phyloP scores from a whole-genome alignment of 1,140 invertebrate species.

The Wasmannia auropunctata region DNA sequence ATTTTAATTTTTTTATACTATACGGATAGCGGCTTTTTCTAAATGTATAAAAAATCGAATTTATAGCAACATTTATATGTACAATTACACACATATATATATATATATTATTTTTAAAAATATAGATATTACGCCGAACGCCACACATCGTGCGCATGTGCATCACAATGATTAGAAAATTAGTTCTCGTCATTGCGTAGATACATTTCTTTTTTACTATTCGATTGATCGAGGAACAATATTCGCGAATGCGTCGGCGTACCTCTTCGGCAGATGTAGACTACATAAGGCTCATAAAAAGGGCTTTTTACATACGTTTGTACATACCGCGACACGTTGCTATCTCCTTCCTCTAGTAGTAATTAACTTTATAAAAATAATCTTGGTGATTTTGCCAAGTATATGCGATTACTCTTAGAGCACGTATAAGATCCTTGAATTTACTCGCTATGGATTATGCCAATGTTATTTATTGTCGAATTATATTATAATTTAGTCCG shows the following conservation, averaged over 20 bases:
- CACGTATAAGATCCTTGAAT: constrained; percentile 12
- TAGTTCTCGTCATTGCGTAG: not conserved
- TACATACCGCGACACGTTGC: not conserved
- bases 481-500: constrained; percentile 54
- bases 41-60: constrained; percentile 15
- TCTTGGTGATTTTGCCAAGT: constrained; percentile 1
- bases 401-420: constrained; percentile 17
- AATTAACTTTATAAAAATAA: constrained; percentile 34
- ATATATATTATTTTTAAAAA: constrained; percentile 12
- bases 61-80: constrained; percentile 36
- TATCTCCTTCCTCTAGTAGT: constrained; percentile 35
- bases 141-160: not conserved
- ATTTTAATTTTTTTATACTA: constrained; percentile 54
- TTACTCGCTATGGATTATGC: constrained; percentile 41
- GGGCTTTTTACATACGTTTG: constrained; percentile 14
- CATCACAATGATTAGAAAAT: constrained; percentile 25
- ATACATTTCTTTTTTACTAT: constrained; percentile 18
- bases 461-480: constrained; percentile 68
- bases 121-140: constrained; percentile 15
- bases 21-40: constrained; percentile 36
- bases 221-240: constrained; percentile 8
- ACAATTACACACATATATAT: not conserved
- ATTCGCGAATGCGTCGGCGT: constrained; percentile 8
- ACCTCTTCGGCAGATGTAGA: constrained; percentile 12
- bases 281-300: constrained; percentile 20